phyloP scores from a whole-genome alignment of 2,888 invertebrate species.

The Tanytarsus gracilentus region DNA sequence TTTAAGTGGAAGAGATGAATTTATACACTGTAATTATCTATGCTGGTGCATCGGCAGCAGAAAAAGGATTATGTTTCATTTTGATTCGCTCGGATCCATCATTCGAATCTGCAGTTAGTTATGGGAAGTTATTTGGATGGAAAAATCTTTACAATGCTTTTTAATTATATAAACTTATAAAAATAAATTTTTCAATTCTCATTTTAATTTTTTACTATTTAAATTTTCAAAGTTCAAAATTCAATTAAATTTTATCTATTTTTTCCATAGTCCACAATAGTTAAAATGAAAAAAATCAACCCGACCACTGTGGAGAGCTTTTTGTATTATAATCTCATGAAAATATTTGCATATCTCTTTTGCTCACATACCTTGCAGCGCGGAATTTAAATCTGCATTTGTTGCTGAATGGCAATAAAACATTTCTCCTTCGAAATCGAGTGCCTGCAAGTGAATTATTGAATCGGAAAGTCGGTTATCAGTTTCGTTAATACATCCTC shows the following conservation, averaged over 20 bases:
- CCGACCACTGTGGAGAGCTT: too few relatives aligned
- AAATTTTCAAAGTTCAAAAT: neutral
- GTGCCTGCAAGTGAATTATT: conserved; percentile 15
- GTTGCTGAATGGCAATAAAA: neutral
- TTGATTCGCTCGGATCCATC: conserved; percentile 4
- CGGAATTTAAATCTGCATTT: conserved; percentile 4
- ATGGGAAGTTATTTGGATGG: neutral
- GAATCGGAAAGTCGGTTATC: conserved; percentile 20
- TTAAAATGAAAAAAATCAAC: too few relatives aligned
- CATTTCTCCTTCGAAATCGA: too few relatives aligned
- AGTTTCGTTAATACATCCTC: too few relatives aligned
- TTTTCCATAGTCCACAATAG: too few relatives aligned
- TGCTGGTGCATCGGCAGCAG: neutral
- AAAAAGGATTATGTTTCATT: conserved; percentile 13
- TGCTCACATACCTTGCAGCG: neutral
- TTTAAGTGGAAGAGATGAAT: neutral
- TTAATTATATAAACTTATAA: too few relatives aligned
- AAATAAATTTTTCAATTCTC: too few relatives aligned
- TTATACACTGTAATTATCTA: conserved; percentile 17
- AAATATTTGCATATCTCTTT: too few relatives aligned
- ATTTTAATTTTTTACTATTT: neutral
- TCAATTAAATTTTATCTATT: neutral
- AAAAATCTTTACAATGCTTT: too few relatives aligned
- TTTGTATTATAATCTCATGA: too few relatives aligned
- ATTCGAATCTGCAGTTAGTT: neutral